Conservation (phyloP, 1,140 invertebrate genomes). For the Pseudomyrmex cubaensis region DNA sequence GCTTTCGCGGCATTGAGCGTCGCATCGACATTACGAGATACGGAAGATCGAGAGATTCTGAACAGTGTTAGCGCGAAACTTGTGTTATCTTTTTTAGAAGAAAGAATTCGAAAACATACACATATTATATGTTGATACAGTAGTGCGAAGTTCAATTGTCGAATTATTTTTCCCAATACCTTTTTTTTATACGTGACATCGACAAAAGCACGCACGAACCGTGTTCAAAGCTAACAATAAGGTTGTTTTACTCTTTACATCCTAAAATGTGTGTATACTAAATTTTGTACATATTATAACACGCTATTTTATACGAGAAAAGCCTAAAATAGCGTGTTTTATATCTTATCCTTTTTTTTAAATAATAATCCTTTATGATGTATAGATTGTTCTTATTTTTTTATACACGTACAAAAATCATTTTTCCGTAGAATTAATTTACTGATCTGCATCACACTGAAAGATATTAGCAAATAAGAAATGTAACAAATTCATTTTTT, state of each 20-base stretch:
- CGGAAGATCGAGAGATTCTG: conserved; percentile 5
- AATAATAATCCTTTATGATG: neutral
- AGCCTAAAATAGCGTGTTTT: conserved; percentile 29
- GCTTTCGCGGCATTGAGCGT: neutral
- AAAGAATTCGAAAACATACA: too few species aligned
- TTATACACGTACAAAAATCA: neutral
- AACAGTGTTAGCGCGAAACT: neutral
- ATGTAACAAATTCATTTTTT: too few species aligned
- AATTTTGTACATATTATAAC: conserved; percentile 69
- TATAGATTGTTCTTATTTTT: neutral
- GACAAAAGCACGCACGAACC: conserved; percentile 30
- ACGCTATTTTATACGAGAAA: conserved; percentile 68
- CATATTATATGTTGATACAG: conserved; percentile 10
- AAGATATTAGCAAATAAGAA: too few species aligned
- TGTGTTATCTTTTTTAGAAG: neutral
- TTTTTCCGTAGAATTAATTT: too few species aligned
- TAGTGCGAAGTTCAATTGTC: conserved; percentile 13
- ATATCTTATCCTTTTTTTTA: neutral
- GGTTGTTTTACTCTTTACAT: conserved; percentile 48
- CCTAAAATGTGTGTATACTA: conserved; percentile 44
- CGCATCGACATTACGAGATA: conserved; percentile 10
- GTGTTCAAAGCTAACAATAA: conserved; percentile 28
- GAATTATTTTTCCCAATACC: conserved; percentile 3
- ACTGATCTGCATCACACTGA: too few species aligned
- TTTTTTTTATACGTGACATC: conserved; percentile 8